Percentiles rank a stretch among this genome's conserved stretches.
phyloP scores from a whole-genome alignment of 2,797 vertebrate genomes.

The Peromyscus aztecus region DNA sequence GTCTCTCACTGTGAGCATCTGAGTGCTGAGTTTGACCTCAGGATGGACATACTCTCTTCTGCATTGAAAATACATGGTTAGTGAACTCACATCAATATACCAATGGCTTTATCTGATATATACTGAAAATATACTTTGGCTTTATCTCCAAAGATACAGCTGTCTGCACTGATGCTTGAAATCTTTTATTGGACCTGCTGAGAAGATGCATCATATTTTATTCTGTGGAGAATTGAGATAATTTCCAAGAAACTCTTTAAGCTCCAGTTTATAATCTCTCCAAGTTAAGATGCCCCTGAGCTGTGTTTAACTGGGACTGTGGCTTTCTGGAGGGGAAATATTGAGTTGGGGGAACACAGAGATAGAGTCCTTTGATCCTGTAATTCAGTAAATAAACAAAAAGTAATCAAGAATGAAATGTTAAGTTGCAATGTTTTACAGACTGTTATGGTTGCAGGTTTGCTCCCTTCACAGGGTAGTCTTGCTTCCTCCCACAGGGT shows the following conservation, averaged over 20 bases:
- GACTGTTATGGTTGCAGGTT: constrained; percentile 20
- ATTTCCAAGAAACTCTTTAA: constrained; percentile 47
- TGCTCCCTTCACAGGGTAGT: neutral
- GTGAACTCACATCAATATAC: neutral
- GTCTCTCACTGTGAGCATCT: neutral
- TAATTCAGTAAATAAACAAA: neutral
- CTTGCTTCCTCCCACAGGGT: neutral
- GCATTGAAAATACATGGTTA: neutral
- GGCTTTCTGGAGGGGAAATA: constrained; percentile 33
- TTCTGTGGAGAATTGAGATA: constrained; percentile 37
- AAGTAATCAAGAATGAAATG: neutral
- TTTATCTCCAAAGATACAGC: neutral
- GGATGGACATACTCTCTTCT: constrained; percentile 17
- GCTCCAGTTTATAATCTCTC: constrained; percentile 26
- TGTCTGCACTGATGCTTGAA: neutral
- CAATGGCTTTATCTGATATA: neutral
- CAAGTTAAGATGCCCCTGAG: neutral
- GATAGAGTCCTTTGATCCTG: neutral
- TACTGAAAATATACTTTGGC: too few relatives aligned
- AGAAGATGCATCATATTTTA: neutral
- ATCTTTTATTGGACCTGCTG: neutral
- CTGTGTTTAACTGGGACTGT: constrained; percentile 33
- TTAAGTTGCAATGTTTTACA: constrained; percentile 32
- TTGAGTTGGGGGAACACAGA: neutral
- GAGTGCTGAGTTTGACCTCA: constrained; percentile 19